Base-by-base conservation (phyloP, 2,797 vertebrate species). In the Hippopotamyrus pictus region DNA sequence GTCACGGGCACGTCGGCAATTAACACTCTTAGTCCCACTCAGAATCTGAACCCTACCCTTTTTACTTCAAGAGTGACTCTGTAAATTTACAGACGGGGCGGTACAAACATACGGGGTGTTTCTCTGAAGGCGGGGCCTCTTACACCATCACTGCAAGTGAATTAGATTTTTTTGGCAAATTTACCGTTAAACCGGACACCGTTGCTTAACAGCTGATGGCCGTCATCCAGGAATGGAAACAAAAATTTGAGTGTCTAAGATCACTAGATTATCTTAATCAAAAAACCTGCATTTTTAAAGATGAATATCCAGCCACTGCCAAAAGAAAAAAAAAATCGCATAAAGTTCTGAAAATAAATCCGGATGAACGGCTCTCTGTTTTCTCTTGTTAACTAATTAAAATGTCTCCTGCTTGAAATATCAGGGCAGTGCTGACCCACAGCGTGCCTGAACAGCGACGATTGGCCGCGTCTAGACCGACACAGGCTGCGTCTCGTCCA, bases 21-120 rank as follows among this genome's bases (percentile, higher is more conserved):
- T 96, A 96, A 94, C 97, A 96, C 96, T 90, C 97, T 97, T 97
- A 96, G 96, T 95, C 96, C 95, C 96, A 96, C 96, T 96, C 96
- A 96, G 94, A 97, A 96, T 95, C 95, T 97, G 97, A 97, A 97
- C 97, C 97, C 97, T 98, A 96, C 96, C 96, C 97, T 97, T 95
- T 93, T 96, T 96, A 97, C 97, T 97, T 96, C 92, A 94, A 93
- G 93, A 96, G 94, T 94, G 93, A 92, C 94, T 96, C 95, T 95
- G 96, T 97, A 95, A 62, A 97, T 98, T 97, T 96, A 93, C 95
- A 91, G 94, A 95, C 82, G 95, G 96, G 97, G 95, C 93, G 94
- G 94, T 95, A 96, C 94, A 44, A 94, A 94, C 96, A 97, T 96
- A 91, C 91, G 50, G 86, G 88, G 88, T 29, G 76, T 91, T 88